These are phyloP conservation scores for Catharus bicknelli DNA, from an alignment of 2,113 vertebrate genomes.

Conservation along the genomic window DNA sequence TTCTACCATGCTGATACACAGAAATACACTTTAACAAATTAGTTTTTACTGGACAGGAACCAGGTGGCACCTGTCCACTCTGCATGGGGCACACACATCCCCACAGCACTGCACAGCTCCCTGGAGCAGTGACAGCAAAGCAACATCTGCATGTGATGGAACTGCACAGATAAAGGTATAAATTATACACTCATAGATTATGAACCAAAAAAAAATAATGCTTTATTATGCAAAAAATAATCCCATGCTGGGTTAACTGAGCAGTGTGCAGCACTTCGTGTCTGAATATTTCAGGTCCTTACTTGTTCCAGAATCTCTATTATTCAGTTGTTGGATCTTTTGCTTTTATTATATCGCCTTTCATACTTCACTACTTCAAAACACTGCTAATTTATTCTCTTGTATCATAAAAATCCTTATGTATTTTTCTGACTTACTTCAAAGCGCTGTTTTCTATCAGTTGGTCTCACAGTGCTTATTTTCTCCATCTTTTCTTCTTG, in stretches of 20 bases:
- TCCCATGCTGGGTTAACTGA: background rate
- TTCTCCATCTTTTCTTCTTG: conserved; percentile 36
- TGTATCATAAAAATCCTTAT: background rate
- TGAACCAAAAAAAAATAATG: background rate
- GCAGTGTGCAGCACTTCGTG: background rate
- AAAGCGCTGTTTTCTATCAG: conserved; percentile 26
- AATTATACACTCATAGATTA: background rate
- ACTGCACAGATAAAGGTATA: background rate
- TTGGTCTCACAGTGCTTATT: conserved; percentile 18
- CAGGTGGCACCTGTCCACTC: background rate
- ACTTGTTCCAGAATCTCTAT: background rate
- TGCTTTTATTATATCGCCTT: conserved; percentile 5
- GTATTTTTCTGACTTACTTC: conserved; percentile 35
- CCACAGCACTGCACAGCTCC: background rate
- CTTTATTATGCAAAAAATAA: background rate
- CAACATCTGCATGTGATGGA: background rate
- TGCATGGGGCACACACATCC: background rate
- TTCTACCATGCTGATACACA: background rate
- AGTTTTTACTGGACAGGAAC: background rate
- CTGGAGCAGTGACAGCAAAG: background rate
- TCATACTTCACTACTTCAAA: conserved; percentile 36
- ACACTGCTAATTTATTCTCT: conserved; percentile 49
- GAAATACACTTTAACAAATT: background rate
- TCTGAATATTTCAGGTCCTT: background rate
- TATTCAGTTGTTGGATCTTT: background rate